These are phyloP conservation scores for Corvus moneduloides DNA, from an alignment of 2,113 vertebrate species.

Conservation along the genomic window DNA sequence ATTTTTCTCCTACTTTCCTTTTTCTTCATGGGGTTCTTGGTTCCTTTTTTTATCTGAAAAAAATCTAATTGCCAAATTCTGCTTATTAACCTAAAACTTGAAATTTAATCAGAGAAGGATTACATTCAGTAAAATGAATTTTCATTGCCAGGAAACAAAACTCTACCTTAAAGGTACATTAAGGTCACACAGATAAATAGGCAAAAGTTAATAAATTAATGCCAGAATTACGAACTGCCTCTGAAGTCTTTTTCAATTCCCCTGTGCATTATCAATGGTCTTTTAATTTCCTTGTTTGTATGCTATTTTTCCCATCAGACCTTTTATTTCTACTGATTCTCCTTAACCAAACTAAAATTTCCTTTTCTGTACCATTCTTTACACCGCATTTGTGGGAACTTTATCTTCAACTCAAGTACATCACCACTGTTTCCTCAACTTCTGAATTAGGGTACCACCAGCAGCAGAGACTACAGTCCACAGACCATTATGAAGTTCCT, in stretches of 20 bases:
- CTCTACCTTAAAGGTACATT: neutral
- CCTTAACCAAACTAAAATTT: neutral
- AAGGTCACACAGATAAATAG: neutral
- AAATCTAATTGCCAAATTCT: neutral
- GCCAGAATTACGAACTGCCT: neutral
- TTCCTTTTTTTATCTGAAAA: neutral
- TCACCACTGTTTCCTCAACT: neutral
- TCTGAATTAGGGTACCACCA: neutral
- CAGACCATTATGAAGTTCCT: neutral
- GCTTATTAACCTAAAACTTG: neutral
- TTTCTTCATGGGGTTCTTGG: neutral
- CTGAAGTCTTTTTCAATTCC: neutral
- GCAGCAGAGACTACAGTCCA: neutral
- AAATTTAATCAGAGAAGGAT: neutral
- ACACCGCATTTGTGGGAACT: rapidly evolving
- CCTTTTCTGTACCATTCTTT: neutral
- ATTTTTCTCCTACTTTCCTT: neutral
- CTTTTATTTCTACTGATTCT: neutral
- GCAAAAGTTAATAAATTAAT: neutral
- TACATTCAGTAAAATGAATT: neutral
- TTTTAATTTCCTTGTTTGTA: neutral
- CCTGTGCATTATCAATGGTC: neutral
- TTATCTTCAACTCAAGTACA: neutral
- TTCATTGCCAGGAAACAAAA: neutral
- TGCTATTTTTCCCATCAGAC: neutral